Conservation (phyloP, 2,888 invertebrate genomes). For the Oxyscelio sp. region DNA sequence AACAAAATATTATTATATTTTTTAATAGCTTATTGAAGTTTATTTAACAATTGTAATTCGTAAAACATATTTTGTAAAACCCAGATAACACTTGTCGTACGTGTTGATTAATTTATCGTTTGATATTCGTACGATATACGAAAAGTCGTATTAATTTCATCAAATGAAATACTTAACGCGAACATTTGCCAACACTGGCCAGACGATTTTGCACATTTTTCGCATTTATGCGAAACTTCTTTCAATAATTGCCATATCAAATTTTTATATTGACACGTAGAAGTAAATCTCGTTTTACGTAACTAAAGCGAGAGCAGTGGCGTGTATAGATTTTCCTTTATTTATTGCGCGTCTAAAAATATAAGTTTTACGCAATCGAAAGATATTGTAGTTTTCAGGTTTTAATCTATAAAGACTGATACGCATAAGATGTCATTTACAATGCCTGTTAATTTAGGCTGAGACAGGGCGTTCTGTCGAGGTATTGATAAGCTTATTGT, state of each 20-base stretch:
- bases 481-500: slow-evolving; percentile 59
- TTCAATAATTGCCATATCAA: slow-evolving; percentile 55
- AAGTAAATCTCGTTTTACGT: slow-evolving; percentile 12
- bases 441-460: slow-evolving; percentile 56
- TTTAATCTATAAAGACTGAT: slow-evolving; percentile 66
- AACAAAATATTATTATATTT: too few species aligned
- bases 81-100: slow-evolving; percentile 58
- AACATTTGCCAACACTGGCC: neutral
- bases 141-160: neutral
- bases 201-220: neutral
- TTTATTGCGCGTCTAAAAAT: slow-evolving; percentile 35
- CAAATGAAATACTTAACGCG: neutral
- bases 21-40: too few species aligned
- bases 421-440: slow-evolving; percentile 58
- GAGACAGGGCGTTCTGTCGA: slow-evolving; percentile 12
- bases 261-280: slow-evolving; percentile 1
- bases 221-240: slow-evolving; percentile 6
- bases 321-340: slow-evolving; percentile 42
- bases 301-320: slow-evolving; percentile 14
- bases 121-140: neutral
- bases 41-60: slow-evolving; percentile 9
- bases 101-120: neutral
- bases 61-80: slow-evolving; percentile 47
- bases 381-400: slow-evolving; percentile 45
- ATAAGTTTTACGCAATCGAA: slow-evolving; percentile 16